Base-by-base conservation (phyloP, 2,888 invertebrate genomes). In the Cyaniris semiargus region DNA sequence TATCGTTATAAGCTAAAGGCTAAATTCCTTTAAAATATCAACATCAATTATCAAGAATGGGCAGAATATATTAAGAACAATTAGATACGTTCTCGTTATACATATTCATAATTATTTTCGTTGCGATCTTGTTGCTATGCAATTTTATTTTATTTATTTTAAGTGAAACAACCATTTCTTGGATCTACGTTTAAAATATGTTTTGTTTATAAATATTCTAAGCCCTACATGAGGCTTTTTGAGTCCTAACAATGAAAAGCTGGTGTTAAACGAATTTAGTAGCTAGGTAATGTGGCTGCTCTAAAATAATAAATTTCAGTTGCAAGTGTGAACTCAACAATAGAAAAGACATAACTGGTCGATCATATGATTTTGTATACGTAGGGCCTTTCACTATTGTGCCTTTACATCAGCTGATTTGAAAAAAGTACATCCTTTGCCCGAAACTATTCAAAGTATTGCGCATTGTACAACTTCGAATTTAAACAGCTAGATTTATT, bases 401-500 rank as follows among this genome's bases (percentile, higher is more conserved):
- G 56, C 34, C 76, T 77, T 79, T 79, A 79, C 79, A 78, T 83
- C 82, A 81, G 82, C 81, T 82, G 82, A 82, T 81, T 78, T 56
- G 79, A 82, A 81, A 81, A 82, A 80, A 79, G 60, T 77, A 81
- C 79, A 81, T 79, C 77, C 79, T 81, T 82, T 83, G 83, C 83
- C 80, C 78, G 76, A 80, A 66, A 81, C 81, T 82, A 78, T 81
- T 82, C 74, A 74, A 48, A 53, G 74, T 77, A 80, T 80, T 81
- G 81, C 18, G 66, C 66, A 66, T 66, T 66, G 66, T 66, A 66
- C 66, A 66, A 66, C 27, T 66, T 66, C 15, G 15, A 66, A 66
- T 15, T 66, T 1, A 18, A 66, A 27, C 13, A 31, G 66, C 27
- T 66, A 53, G 53, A 13, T 10, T 15, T 21, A 78, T 76, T 75